phyloP scores from a whole-genome alignment of 2,797 vertebrate species.

The Jordanella pulchra region DNA sequence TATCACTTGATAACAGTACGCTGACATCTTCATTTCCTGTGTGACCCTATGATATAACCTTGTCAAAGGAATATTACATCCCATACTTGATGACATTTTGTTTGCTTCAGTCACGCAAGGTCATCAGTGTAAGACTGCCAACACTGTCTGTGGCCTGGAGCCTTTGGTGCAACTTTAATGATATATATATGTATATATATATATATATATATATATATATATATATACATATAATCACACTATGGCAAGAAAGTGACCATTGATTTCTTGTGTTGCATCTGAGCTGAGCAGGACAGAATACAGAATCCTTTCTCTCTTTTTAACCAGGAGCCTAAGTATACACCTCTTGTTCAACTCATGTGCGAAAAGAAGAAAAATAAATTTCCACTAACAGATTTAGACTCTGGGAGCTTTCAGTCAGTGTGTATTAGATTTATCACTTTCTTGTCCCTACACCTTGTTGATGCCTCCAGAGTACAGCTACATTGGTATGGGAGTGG shows the following conservation, averaged over 20 bases:
- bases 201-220: conserved; percentile 22
- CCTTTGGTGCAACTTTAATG: conserved; percentile 48
- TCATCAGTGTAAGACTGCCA: conserved; percentile 50
- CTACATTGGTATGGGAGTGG: conserved; percentile 67
- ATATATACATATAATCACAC: conserved; percentile 20
- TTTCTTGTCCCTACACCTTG: conserved; percentile 80
- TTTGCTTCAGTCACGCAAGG: conserved; percentile 59
- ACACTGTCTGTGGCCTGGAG: conserved; percentile 10
- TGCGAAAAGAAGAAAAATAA: conserved; percentile 9
- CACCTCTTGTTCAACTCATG: conserved; percentile 39
- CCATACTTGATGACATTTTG: conserved; percentile 62
- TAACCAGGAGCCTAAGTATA: conserved; percentile 19
- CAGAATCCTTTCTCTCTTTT: conserved; percentile 22
- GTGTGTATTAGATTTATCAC: conserved; percentile 78
- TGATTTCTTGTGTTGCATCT: conserved; percentile 28
- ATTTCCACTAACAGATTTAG: conserved; percentile 60
- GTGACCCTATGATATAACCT: conserved; percentile 74
- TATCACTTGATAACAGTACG: conserved; percentile 67
- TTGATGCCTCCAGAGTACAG: conserved; percentile 75
- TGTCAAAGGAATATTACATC: conserved; percentile 75
- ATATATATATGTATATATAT: conserved; percentile 22
- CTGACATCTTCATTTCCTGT: conserved; percentile 73
- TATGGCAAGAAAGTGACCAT: conserved; percentile 18
- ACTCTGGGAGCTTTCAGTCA: conserved; percentile 76
- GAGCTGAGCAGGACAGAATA: conserved; percentile 19